Conservation (phyloP, 1,140 invertebrate genomes). For the Patella vulgata region DNA sequence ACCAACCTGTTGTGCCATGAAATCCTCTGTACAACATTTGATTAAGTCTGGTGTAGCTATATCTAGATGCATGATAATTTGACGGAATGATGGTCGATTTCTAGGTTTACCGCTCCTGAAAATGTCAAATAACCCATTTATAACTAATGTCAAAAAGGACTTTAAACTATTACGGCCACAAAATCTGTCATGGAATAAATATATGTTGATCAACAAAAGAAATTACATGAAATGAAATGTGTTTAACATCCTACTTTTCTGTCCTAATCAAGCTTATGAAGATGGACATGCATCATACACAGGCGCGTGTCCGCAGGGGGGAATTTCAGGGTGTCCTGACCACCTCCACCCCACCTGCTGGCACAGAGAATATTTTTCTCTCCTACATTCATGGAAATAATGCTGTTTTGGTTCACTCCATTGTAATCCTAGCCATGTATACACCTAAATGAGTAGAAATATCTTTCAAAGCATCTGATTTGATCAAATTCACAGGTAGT, state of each 20-base stretch:
- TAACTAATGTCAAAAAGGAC: neutral
- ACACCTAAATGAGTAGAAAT: too few species aligned
- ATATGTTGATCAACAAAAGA: neutral
- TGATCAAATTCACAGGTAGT: too few species aligned
- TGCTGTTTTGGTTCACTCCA: too few species aligned
- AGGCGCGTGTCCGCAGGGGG: too few species aligned
- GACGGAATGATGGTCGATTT: slow-evolving; percentile 93
- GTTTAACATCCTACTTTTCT: neutral
- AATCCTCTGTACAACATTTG: slow-evolving; percentile 74
- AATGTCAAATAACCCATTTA: slow-evolving; percentile 6
- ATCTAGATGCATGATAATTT: slow-evolving; percentile 74
- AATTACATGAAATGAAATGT: neutral
- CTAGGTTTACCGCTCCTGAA: slow-evolving; percentile 82
- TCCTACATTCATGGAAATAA: too few species aligned
- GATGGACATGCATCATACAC: too few species aligned
- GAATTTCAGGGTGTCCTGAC: too few species aligned
- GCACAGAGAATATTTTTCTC: too few species aligned
- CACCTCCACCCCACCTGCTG: too few species aligned
- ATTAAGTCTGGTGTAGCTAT: slow-evolving; percentile 64
- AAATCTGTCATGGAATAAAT: neutral
- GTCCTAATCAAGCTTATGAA: too few species aligned
- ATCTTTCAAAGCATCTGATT: too few species aligned
- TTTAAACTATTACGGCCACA: neutral
- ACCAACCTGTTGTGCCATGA: slow-evolving; percentile 69
- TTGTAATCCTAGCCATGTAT: too few species aligned